phyloP scores from a whole-genome alignment of 1,140 invertebrate genomes.

The Lucilia cuprina region DNA sequence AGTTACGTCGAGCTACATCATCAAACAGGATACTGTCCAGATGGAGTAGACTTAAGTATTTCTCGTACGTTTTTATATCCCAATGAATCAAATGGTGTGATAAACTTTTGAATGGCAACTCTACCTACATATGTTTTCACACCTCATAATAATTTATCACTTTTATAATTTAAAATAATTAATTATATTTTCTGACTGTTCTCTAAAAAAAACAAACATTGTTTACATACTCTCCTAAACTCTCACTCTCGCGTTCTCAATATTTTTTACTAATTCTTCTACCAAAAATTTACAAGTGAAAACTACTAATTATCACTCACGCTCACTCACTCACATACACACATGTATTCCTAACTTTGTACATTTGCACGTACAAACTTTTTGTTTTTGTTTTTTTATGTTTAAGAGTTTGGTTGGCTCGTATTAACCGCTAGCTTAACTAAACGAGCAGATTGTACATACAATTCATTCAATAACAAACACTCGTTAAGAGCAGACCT shows the following conservation, averaged over 20 bases:
- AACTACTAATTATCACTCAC: background rate
- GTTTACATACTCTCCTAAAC: background rate
- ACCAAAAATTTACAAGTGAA: background rate
- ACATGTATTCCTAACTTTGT: background rate
- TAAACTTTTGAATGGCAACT: background rate
- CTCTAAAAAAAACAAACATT: background rate
- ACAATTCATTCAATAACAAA: conserved; percentile 33
- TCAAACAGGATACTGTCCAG: too few relatives aligned
- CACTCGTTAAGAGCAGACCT: conserved; percentile 1
- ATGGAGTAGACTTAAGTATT: too few relatives aligned
- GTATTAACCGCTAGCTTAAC: background rate
- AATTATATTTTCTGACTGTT: too few relatives aligned
- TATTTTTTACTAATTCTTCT: background rate
- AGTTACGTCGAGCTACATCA: too few relatives aligned
- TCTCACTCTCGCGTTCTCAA: background rate
- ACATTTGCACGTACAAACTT: background rate
- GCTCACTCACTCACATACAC: background rate
- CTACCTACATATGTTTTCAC: background rate
- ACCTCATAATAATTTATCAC: background rate
- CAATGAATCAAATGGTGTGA: too few relatives aligned
- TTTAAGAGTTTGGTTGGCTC: too few relatives aligned
- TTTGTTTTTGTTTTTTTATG: background rate
- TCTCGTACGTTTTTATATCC: too few relatives aligned
- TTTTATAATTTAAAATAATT: background rate
- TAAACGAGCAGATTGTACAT: background rate